Base-by-base conservation (phyloP, 2,888 invertebrate genomes). In the Ormyrus nitidulus region DNA sequence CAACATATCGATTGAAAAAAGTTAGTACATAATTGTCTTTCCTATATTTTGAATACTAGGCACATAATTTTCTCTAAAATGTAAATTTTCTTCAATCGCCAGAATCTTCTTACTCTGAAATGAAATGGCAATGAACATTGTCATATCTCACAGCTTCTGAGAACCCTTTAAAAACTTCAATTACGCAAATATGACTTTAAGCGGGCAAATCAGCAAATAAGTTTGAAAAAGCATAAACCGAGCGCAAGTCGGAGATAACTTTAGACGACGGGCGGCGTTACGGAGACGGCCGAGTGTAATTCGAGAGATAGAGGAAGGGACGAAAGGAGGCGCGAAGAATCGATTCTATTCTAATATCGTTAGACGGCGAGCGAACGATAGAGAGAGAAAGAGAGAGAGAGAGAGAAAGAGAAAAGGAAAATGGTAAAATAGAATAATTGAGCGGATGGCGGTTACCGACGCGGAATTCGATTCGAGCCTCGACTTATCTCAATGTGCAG, bases 301-400 rank as follows among this genome's bases (percentile, higher is more conserved):
- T 62, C 68, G 68, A 79, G 66, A 66, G 72, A 69, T 69, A 71
- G 65, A 71, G 13, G 49, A 54, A 11, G 59, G 48, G 66, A 54
- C 9, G 11, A 49, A 11, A 9, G 11, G 19, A 54, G 73, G 49
- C 64, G 19, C 64, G 48, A 76, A 65, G 53, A 73, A 65, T 78
- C 78, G 78, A 78, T 78, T 78, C 73, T 73, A 78, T 78, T 78
- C 78, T 69, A 68, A 78, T 78, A 62, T 73, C 78, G 71, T 69
- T 71, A 69, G 58, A 69, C 64, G n/a, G 74, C 13, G 48, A 62
- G 56, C 19, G 19, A 19, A 19, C 19, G 48, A 7, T 11, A 64
- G 59, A 44, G 71, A 77, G 46, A 2, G 19, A 19, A 2, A 19
- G 19, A 19, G 19, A 19, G 19, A 19, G 19, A 19, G 19, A 19